phyloP scores from a whole-genome alignment of 2,797 vertebrate species.

The Craterocephalus amniculus region DNA sequence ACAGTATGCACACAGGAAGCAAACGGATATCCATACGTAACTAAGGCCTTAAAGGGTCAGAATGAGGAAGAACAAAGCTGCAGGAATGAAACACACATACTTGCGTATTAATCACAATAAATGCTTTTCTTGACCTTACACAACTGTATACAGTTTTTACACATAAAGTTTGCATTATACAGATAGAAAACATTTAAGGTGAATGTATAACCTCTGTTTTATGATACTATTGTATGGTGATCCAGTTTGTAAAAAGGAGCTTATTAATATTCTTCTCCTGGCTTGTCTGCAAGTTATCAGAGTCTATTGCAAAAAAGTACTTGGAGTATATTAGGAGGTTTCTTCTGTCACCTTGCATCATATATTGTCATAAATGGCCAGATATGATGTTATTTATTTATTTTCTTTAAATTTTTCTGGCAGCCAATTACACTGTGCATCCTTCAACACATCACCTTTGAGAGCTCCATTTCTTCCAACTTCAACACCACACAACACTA shows the following conservation, averaged over 20 bases:
- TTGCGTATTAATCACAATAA: neutral
- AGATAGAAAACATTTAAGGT: too few species aligned
- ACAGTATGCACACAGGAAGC: neutral
- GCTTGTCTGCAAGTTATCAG: neutral
- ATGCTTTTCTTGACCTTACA: neutral
- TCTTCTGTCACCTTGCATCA: too few species aligned
- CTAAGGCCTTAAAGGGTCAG: neutral
- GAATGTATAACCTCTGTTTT: neutral
- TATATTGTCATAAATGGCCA: too few species aligned
- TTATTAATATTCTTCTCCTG: neutral
- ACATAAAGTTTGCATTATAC: neutral
- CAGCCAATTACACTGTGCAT: too few species aligned
- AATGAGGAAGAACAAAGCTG: constrained; percentile 8
- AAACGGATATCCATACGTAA: neutral
- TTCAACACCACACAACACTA: neutral
- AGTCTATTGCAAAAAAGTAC: neutral
- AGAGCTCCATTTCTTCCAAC: neutral
- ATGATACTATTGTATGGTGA: neutral
- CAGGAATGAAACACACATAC: constrained; percentile 5
- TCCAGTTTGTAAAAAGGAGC: neutral
- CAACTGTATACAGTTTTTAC: neutral
- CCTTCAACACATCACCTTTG: too few species aligned
- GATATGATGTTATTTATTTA: too few species aligned
- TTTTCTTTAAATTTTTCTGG: too few species aligned
- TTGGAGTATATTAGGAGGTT: too few species aligned